These are phyloP conservation scores for Harpagifer antarcticus DNA, from an alignment of 2,797 vertebrate species.

Conservation along the genomic window DNA sequence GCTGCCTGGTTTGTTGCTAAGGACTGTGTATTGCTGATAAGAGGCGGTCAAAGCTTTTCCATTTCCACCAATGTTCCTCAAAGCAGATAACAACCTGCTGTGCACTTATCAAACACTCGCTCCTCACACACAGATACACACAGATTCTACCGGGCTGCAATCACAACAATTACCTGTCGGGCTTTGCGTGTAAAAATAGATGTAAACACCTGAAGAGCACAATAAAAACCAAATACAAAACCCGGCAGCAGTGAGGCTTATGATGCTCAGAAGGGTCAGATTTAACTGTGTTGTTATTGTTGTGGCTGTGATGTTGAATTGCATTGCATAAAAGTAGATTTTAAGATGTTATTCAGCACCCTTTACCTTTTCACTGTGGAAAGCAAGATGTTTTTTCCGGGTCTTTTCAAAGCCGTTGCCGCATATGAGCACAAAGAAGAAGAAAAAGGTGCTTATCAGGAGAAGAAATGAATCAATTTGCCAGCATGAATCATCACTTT, in stretches of 20 bases:
- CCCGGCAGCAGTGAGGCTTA: not conserved
- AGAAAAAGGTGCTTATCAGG: slow-evolving; percentile 60
- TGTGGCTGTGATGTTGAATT: slow-evolving; percentile 19
- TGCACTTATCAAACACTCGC: slow-evolving; percentile 44
- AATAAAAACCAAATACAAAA: slow-evolving; percentile 13
- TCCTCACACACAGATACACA: slow-evolving; percentile 21
- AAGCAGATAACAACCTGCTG: slow-evolving; percentile 59
- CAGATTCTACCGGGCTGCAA: slow-evolving; percentile 26
- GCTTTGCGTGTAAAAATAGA: slow-evolving; percentile 46
- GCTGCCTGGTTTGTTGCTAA: slow-evolving; percentile 57
- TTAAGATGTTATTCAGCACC: slow-evolving; percentile 25
- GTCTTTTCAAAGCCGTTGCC: slow-evolving; percentile 55
- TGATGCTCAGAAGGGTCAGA: not conserved
- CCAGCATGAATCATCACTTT: slow-evolving; percentile 67
- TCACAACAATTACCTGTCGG: slow-evolving; percentile 34
- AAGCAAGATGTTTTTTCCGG: slow-evolving; percentile 10
- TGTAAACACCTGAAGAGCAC: slow-evolving; percentile 30
- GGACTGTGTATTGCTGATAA: slow-evolving; percentile 78
- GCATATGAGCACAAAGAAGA: slow-evolving; percentile 37
- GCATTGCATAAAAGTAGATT: slow-evolving; percentile 10
- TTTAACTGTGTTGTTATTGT: not conserved
- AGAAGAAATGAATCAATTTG: slow-evolving; percentile 77
- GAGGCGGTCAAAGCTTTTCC: slow-evolving; percentile 63
- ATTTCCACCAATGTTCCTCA: slow-evolving; percentile 58
- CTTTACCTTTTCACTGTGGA: slow-evolving; percentile 17